Base-by-base conservation (phyloP, 2,113 vertebrate species). In the Zosterops borbonicus region DNA sequence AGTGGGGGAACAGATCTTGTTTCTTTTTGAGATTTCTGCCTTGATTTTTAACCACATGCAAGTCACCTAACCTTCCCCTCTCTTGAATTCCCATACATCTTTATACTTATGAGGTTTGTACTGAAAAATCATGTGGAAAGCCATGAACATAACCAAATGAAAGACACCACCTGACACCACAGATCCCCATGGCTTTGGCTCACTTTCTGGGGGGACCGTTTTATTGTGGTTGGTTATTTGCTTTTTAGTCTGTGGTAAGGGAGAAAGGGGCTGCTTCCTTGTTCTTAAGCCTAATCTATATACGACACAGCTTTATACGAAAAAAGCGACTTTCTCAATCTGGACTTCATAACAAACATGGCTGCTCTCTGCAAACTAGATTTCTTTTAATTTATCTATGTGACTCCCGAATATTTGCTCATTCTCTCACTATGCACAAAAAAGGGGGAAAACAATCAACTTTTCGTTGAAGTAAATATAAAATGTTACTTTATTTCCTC, bases 331-430 rank as follows among this genome's bases (percentile, higher is more conserved):
- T 52, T 69, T 62, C 33, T 49, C 68, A 74, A 7, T 17, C 50
- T 12, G 11, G 5, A 13, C 29, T 58, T 49, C 53, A 37, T 6
- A 44, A 55, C 37, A 63, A 22, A 5, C 2, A 17, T 0, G 3
- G 25, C 37, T 14, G 31, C 12, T 64, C 11, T 11, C 46, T 58
- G 20, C 21, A 65, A 52, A 24, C 1, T 13, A 29, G 15, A 27
- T 5, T 42, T 31, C 35, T 55, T 55, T 33, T 52, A n/a, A n/a
- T 8, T 17, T 25, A 46, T 16, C 15, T 2, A 0, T 0, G 0
- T 7, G 46, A 35, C 18, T 33, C 50, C 14, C 12, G 5, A 74
- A 16, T 7, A 62, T 28, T 16, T 41, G 18, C 24, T 13, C 5
- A 23, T 7, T 9, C 33, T 55, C 27, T 74, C 13, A 7, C 27